These are phyloP conservation scores for Sicus ferrugineus DNA, from an alignment of 2,888 invertebrate genomes.

Conservation along the genomic window DNA sequence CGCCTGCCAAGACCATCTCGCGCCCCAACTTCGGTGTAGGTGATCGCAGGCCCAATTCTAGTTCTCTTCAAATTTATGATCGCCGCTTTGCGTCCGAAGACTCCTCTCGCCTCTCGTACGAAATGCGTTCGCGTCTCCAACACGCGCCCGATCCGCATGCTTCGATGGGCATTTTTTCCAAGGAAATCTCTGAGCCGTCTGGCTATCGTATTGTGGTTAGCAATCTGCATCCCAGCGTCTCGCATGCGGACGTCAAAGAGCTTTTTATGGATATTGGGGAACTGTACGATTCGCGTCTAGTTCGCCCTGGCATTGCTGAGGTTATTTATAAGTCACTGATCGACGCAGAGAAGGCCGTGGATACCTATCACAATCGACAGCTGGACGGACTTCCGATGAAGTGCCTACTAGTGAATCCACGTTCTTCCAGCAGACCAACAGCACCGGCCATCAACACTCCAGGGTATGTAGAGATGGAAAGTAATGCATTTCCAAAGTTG, in stretches of 20 bases:
- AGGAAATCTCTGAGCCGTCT: constrained; percentile 40
- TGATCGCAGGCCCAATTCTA: constrained; percentile 45
- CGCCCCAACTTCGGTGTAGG: constrained; percentile 40
- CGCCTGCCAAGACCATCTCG: constrained; percentile 46
- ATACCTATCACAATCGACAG: constrained; percentile 91
- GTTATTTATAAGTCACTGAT: constrained; percentile 86
- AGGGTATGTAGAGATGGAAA: constrained; percentile 45
- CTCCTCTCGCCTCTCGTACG: constrained; percentile 59
- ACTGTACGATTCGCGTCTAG: constrained; percentile 81
- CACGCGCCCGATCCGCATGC: constrained; percentile 59
- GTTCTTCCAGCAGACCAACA: constrained; percentile 71
- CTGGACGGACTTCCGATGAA: constrained; percentile 95
- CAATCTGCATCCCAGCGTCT: constrained; percentile 86
- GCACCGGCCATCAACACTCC: constrained; percentile 55
- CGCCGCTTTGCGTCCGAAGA: constrained; percentile 53
- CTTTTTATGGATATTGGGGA: constrained; percentile 93
- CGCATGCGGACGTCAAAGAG: constrained; percentile 91
- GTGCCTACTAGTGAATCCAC: constrained; percentile 82
- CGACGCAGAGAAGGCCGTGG: constrained; percentile 89
- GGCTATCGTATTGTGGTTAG: constrained; percentile 91
- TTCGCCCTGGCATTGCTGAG: constrained; percentile 88
- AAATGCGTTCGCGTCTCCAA: constrained; percentile 61
- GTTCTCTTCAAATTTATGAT: constrained; percentile 45
- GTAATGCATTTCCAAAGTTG: background rate
- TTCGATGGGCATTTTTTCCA: constrained; percentile 63